Conservation (phyloP, 2,797 vertebrate species). For the Oryzias sinensis region DNA sequence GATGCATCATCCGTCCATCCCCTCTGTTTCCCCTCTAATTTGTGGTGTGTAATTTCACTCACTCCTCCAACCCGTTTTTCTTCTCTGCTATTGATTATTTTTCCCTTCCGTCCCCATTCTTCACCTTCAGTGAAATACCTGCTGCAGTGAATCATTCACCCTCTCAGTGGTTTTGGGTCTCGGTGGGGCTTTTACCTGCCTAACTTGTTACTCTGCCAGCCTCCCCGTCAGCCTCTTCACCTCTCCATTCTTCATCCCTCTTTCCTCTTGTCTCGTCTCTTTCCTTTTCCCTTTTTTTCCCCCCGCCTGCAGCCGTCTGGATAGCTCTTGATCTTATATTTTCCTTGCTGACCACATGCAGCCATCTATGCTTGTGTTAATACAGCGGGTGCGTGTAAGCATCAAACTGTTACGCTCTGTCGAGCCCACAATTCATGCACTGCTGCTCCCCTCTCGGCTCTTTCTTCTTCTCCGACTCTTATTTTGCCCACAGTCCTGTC, state of each 20-base stretch:
- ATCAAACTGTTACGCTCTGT: conserved; percentile 42
- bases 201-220: conserved; percentile 45
- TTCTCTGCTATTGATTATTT: conserved; percentile 38
- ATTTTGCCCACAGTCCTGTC: conserved; percentile 48
- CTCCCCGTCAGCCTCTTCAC: conserved; percentile 17
- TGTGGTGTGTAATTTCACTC: conserved; percentile 11
- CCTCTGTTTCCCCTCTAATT: conserved; percentile 28
- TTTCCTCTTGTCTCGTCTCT: conserved; percentile 17
- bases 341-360: conserved; percentile 27
- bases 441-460: conserved; percentile 32
- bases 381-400: conserved; percentile 30
- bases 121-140: conserved; percentile 55
- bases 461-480: conserved; percentile 29
- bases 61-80: conserved; percentile 35
- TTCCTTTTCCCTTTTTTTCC: conserved; percentile 9
- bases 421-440: conserved; percentile 53
- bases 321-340: conserved; percentile 38
- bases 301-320: conserved; percentile 7
- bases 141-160: conserved; percentile 40
- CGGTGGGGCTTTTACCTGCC: conserved; percentile 18
- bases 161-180: conserved; percentile 16
- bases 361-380: conserved; percentile 23
- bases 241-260: conserved; percentile 26
- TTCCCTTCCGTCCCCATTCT: conserved; percentile 19
- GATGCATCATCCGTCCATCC: conserved; percentile 4